These are phyloP conservation scores for Alectoris magna DNA, from an alignment of 2,797 vertebrate species.

Conservation along the genomic window DNA sequence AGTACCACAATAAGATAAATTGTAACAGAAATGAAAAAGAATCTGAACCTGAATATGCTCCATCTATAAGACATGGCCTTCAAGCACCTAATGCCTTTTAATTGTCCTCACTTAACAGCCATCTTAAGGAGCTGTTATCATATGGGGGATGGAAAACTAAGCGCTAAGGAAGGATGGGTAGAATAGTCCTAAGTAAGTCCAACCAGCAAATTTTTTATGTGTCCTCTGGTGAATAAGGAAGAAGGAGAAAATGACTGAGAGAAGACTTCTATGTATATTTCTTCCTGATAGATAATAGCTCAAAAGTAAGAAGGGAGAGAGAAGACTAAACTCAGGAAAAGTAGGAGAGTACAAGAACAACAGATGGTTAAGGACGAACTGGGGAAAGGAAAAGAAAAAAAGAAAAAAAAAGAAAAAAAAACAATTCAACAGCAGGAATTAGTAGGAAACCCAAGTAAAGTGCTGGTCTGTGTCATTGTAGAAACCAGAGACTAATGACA, in stretches of 20 bases:
- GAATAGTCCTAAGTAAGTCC: neutral
- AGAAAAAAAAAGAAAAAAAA: too few species aligned
- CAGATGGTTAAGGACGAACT: neutral
- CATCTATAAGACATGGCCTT: neutral
- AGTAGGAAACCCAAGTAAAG: neutral
- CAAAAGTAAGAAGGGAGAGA: neutral
- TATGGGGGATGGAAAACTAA: neutral
- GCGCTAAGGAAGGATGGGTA: neutral
- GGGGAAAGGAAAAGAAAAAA: neutral
- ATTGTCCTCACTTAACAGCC: neutral
- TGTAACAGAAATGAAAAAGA: neutral
- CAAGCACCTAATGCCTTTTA: neutral
- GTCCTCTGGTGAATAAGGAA: neutral
- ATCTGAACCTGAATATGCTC: neutral
- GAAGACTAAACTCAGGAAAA: neutral
- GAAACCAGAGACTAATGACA: neutral
- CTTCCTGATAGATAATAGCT: neutral
- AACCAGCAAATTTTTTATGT: neutral
- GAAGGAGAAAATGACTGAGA: neutral
- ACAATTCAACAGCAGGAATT: too few species aligned
- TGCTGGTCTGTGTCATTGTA: neutral
- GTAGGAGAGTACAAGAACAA: neutral
- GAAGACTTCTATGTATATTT: neutral
- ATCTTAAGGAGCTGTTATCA: neutral
- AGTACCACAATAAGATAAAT: neutral